These are phyloP conservation scores for Alviniconcha marisindica DNA, from an alignment of 1,140 invertebrate genomes.

Conservation along the genomic window DNA sequence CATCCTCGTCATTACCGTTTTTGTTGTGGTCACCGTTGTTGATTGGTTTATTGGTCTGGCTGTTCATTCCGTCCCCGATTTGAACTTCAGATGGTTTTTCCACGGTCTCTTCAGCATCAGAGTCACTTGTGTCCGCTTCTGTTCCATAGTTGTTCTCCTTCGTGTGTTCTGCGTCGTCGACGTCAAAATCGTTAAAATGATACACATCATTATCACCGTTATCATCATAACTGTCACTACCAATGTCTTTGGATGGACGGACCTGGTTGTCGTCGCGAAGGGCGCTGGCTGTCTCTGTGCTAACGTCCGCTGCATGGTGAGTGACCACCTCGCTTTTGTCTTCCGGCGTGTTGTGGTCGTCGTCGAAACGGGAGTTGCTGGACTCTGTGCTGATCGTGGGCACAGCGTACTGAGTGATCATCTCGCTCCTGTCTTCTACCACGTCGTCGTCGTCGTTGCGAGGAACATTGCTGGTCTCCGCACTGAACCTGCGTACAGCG, in stretches of 20 bases:
- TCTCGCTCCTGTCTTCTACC: not conserved
- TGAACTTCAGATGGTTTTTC: too few relatives aligned
- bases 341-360: constrained; percentile 17
- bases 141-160: too few relatives aligned
- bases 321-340: constrained; percentile 10
- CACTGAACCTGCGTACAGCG: not conserved
- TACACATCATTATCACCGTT: not conserved
- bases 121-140: too few relatives aligned
- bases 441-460: constrained; percentile 3
- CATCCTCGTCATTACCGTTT: too few relatives aligned
- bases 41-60: too few relatives aligned
- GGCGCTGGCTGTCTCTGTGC: too few relatives aligned
- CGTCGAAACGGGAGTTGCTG: too few relatives aligned
- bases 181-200: not conserved
- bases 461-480: not conserved
- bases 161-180: not conserved
- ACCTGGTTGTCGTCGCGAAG: too few relatives aligned
- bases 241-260: too few relatives aligned
- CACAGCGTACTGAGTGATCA: not conserved
- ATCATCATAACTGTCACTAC: constrained; percentile 16
- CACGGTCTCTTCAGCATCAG: not conserved
- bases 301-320: constrained; percentile 1
- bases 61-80: too few relatives aligned
- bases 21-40: too few relatives aligned
- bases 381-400: not conserved